Conservation (phyloP, 2,797 vertebrate species). For the Sternarchorhynchus goeldii region DNA sequence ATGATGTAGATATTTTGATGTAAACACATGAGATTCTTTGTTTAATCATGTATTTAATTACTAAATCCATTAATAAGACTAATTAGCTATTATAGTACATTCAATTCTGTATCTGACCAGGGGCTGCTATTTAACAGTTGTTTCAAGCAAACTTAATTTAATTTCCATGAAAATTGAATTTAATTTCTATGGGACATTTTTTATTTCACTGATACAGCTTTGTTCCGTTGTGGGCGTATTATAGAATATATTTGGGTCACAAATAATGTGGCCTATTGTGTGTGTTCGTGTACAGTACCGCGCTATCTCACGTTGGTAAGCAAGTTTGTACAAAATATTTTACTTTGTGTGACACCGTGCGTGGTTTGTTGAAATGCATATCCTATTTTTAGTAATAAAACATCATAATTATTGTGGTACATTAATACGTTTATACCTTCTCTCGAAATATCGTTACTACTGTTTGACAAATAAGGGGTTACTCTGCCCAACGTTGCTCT, state of each 20-base stretch:
- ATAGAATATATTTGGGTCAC: neutral
- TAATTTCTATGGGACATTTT: neutral
- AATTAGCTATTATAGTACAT: neutral
- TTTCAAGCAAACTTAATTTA: neutral
- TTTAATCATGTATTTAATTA: neutral
- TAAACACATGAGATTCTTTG: neutral
- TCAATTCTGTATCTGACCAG: neutral
- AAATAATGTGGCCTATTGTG: neutral
- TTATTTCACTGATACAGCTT: neutral
- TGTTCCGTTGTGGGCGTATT: neutral
- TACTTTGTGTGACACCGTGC: too few relatives aligned
- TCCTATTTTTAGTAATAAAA: too few relatives aligned
- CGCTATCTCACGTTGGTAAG: neutral
- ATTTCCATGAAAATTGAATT: neutral
- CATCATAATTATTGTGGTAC: too few relatives aligned
- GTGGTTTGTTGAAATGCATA: too few relatives aligned
- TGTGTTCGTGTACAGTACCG: neutral
- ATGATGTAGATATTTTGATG: slow-evolving; percentile 10
- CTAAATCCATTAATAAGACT: neutral
- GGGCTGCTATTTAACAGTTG: neutral
- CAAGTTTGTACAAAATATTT: neutral
- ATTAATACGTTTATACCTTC: too few relatives aligned
- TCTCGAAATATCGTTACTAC: too few relatives aligned
- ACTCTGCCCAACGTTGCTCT: too few relatives aligned
- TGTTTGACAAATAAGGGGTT: too few relatives aligned